These are phyloP conservation scores for Eolophus roseicapilla DNA, from an alignment of 2,113 vertebrate genomes.

Conservation along the genomic window DNA sequence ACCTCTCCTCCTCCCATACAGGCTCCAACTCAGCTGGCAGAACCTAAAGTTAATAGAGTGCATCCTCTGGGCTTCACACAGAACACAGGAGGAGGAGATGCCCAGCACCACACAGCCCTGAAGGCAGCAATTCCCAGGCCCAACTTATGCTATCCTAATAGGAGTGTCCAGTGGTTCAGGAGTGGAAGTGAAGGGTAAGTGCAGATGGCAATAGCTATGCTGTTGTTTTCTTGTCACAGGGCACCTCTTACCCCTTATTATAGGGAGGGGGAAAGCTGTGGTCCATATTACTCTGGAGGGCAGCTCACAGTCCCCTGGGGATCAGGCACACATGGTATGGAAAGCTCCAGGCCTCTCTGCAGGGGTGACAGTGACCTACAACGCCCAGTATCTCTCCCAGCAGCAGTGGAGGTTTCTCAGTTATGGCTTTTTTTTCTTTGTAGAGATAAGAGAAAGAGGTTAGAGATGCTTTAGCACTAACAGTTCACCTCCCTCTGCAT, in stretches of 20 bases:
- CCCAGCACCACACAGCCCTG: neutral
- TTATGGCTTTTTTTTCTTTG: slow-evolving; percentile 47
- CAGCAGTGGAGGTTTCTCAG: slow-evolving; percentile 47
- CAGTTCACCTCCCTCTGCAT: neutral
- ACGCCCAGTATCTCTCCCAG: slow-evolving; percentile 20
- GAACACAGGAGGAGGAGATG: neutral
- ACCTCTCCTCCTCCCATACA: slow-evolving; percentile 12
- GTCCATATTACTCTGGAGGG: neutral
- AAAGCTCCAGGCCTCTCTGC: slow-evolving; percentile 56
- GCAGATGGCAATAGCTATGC: slow-evolving; percentile 32
- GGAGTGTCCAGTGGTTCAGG: neutral
- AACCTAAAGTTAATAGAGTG: neutral
- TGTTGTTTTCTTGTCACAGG: neutral
- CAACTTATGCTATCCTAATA: neutral
- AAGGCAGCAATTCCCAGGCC: neutral
- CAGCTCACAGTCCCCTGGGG: slow-evolving; percentile 38
- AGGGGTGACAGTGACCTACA: slow-evolving; percentile 62
- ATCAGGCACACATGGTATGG: slow-evolving; percentile 65
- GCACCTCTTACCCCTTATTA: neutral
- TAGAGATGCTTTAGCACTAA: neutral
- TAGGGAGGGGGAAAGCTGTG: neutral
- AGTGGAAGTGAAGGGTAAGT: neutral
- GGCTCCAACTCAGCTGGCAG: neutral
- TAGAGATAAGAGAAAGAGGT: slow-evolving; percentile 6
- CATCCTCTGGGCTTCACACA: neutral